These are phyloP conservation scores for Acanthococcus lagerstroemiae DNA, from an alignment of 2,888 invertebrate species.

Conservation along the genomic window DNA sequence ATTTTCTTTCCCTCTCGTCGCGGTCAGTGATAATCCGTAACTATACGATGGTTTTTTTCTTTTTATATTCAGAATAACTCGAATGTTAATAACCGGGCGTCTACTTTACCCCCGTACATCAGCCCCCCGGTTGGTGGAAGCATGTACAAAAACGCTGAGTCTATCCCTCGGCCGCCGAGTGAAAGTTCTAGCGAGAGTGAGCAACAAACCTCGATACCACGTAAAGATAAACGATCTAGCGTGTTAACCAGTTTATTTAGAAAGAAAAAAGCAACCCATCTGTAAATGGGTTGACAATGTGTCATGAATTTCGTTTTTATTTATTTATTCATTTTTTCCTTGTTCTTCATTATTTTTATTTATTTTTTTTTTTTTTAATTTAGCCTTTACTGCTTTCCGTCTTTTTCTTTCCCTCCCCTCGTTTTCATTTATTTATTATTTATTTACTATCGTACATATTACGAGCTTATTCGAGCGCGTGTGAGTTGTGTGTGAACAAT, in stretches of 20 bases:
- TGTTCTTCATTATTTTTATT: not conserved
- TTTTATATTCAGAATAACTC: conserved; percentile 9
- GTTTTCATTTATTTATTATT: conserved; percentile 3
- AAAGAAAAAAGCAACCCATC: conserved; percentile 37
- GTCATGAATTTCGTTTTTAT: not conserved
- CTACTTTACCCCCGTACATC: conserved; percentile 45
- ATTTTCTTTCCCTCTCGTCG: not conserved
- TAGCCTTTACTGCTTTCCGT: not conserved
- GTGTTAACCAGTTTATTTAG: conserved; percentile 39
- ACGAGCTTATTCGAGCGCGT: no score
- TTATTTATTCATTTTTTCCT: not conserved
- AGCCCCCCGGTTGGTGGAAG: conserved; percentile 40
- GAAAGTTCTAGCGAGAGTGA: conserved; percentile 42
- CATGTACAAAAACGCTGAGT: conserved; percentile 21
- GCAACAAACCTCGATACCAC: conserved; percentile 38
- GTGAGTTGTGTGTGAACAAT: no score
- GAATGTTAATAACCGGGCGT: conserved; percentile 36
- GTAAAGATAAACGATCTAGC: conserved; percentile 40
- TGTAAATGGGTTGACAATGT: not conserved
- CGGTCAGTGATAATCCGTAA: no score
- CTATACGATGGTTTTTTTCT: no score
- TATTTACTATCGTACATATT: no score
- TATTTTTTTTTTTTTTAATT: not conserved
- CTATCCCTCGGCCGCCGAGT: conserved; percentile 37
- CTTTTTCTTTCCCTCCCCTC: conserved; percentile 1